Evolutionary conservation across 2,113 vertebrate genomes (phyloP), one percentile per base, ranked within the genome.

Genomic region (Machaerirhynchus nigripectus): DNA sequence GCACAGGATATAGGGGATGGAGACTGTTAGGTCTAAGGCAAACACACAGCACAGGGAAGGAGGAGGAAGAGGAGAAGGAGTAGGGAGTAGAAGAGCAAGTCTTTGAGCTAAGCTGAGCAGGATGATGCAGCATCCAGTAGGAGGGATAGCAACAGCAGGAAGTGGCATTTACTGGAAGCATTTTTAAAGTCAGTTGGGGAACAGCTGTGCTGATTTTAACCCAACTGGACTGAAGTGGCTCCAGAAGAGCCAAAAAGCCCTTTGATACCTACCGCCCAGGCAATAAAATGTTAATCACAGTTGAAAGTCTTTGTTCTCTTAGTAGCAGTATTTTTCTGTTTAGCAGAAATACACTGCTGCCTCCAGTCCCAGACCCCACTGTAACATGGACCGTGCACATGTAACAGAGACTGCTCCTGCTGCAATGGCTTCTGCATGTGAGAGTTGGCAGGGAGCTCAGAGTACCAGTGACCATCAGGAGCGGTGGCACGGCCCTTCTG

Each of bases 161-260:
- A 93, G 83, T 80, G 86, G 56, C 60, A 55, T 84, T 89, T 61
- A 52, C 80, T 93, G 56, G 68, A 92, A 95, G 44, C 59, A 50
- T 88, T 95, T 74, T 89, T 84, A 59, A 81, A 92, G 78, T 63
- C 94, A 95, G 95, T 95, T 95, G 96, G 93, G 52, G 86, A 96
- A 63, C 95, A 97, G 91, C 95, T 97, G 94, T 87, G 73, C 89
- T 95, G 91, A 74, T 94, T 92, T 92, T 86, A 91, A 93, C 92
- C 93, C 94, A 92, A 9, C 64, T 87, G 90, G 68, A 47, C 94
- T 92, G 79, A 95, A 90, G 88, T 52, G 71, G 33, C 95, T 96
- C 76, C 93, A 95, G 80, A 95, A 92, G 93, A 95, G 76, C 55
- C 57, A 39, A 68, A 85, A 95, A 87, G 65, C 74, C 49, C 81